Evolutionary conservation across 1,140 invertebrate genomes (phyloP).

Genomic region (Plectrocnemia conspersa): DNA sequence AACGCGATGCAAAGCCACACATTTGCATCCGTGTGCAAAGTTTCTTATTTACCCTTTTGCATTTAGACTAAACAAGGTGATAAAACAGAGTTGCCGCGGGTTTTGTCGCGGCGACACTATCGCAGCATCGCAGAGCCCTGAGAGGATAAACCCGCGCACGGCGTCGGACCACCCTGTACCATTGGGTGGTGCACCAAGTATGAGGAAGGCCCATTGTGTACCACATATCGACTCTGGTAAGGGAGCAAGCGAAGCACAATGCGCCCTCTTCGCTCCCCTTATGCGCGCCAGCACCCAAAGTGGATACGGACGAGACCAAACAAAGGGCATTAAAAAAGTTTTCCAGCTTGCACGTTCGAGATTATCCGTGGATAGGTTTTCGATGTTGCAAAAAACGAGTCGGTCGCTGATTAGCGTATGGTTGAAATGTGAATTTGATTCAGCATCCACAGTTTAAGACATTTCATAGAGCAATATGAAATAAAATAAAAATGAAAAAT

Average conservation of each 20-base stretch:
- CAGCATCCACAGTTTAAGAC: neutral
- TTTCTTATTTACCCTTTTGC: slow-evolving; percentile 29
- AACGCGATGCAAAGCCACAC: slow-evolving; percentile 29
- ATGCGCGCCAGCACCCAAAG: slow-evolving; percentile 39
- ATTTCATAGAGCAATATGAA: too few species aligned
- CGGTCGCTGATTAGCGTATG: slow-evolving; percentile 28
- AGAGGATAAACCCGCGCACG: slow-evolving; percentile 14
- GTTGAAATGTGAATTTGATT: slow-evolving; percentile 23
- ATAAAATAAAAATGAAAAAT: too few species aligned
- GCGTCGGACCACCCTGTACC: slow-evolving; percentile 37
- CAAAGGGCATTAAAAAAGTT: slow-evolving; percentile 34
- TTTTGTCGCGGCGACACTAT: slow-evolving; percentile 26
- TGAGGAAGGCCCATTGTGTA: slow-evolving; percentile 46
- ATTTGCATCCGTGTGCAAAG: slow-evolving; percentile 33
- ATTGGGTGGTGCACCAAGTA: slow-evolving; percentile 50
- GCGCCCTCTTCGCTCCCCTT: slow-evolving; percentile 25
- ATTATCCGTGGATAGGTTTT: slow-evolving; percentile 19
- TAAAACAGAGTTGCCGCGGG: slow-evolving; percentile 30
- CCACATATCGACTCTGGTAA: slow-evolving; percentile 21
- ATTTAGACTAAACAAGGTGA: slow-evolving; percentile 32
- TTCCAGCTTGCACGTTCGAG: slow-evolving; percentile 21
- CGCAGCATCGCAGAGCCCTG: slow-evolving; percentile 5
- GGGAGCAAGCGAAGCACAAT: slow-evolving; percentile 1
- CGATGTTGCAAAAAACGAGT: slow-evolving; percentile 12
- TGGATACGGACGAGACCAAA: slow-evolving; percentile 32